These are phyloP conservation scores for Idaea biselata DNA, from an alignment of 2,888 invertebrate genomes.

Conservation along the genomic window DNA sequence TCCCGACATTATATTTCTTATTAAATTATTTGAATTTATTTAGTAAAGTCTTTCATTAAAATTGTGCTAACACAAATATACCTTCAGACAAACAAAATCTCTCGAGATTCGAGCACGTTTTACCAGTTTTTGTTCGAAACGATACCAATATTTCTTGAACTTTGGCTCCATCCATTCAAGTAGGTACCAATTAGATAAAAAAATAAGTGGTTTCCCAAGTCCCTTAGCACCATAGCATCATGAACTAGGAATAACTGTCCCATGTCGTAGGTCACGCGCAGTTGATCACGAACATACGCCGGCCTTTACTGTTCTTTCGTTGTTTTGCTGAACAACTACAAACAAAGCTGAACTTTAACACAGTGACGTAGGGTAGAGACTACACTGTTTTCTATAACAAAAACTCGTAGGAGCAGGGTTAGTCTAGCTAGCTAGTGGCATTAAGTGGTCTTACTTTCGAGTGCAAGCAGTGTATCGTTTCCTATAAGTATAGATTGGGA, in stretches of 20 bases:
- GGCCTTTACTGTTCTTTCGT: not conserved
- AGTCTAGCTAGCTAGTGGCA: not conserved
- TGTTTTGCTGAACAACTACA: not conserved
- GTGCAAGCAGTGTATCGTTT: not conserved
- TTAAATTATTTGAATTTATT: no score
- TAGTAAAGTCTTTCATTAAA: no score
- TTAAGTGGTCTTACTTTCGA: not conserved
- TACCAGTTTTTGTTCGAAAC: no score
- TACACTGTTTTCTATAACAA: not conserved
- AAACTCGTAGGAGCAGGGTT: not conserved
- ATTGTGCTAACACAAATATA: no score
- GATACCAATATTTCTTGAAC: no score
- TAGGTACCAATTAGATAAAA: not conserved
- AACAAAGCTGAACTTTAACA: not conserved
- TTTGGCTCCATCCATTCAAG: no score
- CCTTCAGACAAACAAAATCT: no score
- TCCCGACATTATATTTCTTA: no score
- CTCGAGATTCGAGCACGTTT: no score
- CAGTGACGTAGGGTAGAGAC: not conserved
- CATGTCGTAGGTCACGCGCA: conserved; percentile 33
- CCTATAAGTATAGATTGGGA: not conserved
- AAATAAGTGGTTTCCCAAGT: not conserved
- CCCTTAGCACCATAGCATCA: not conserved
- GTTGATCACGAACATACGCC: conserved; percentile 14
- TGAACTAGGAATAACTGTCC: conserved; percentile 7